Conservation (phyloP, 2,113 vertebrate genomes). For the Axis porcinus region DNA sequence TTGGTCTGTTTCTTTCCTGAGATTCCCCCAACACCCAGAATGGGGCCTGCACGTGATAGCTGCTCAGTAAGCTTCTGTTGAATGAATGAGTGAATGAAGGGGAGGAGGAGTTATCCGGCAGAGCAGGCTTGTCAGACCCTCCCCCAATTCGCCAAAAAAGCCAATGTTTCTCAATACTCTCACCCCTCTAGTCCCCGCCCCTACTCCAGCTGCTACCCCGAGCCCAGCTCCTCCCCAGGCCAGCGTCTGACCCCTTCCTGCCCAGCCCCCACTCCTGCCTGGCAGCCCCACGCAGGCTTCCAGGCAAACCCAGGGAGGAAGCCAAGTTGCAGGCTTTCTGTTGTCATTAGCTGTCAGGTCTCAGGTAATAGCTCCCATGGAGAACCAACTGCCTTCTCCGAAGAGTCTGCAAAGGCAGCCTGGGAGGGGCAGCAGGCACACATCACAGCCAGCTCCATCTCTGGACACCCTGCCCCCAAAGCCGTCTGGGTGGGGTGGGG, state of each 20-base stretch:
- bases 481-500: rapidly evolving
- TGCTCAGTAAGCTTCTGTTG: neutral
- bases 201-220: neutral
- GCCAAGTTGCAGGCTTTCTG: neutral
- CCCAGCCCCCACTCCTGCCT: neutral
- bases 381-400: neutral
- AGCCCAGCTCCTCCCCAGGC: neutral
- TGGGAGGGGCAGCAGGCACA: neutral
- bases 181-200: neutral
- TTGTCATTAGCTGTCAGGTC: slow-evolving; percentile 18
- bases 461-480: neutral
- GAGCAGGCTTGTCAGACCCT: neutral
- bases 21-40: neutral
- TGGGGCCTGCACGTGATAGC: neutral
- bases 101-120: neutral
- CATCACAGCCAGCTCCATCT: neutral
- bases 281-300: neutral
- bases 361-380: neutral
- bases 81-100: neutral
- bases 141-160: neutral
- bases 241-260: neutral
- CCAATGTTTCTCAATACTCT: neutral
- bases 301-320: neutral
- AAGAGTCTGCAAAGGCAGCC: slow-evolving; percentile 29
- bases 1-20: neutral